Evolutionary conservation across 2,113 vertebrate species (phyloP).

Genomic region (Clinocottus analis): DNA sequence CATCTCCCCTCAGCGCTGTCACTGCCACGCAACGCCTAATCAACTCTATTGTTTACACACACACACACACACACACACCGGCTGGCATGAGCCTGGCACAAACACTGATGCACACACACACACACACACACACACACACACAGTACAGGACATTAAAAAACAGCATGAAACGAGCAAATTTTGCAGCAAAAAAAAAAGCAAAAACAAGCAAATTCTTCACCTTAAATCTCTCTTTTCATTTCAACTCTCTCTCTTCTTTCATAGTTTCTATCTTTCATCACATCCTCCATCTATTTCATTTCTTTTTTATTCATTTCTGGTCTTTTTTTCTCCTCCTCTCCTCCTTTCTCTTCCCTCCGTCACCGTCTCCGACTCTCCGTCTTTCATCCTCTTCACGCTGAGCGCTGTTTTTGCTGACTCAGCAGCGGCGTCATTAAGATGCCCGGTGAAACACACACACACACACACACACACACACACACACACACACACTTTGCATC

Average conservation of each 20-base stretch:
- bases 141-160: constrained; percentile 36
- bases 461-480: constrained; percentile 17
- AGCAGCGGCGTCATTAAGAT: constrained; percentile 73
- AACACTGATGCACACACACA: constrained; percentile 39
- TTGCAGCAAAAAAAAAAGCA: constrained; percentile 2
- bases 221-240: neutral
- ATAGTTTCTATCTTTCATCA: neutral
- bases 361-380: constrained; percentile 35
- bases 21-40: constrained; percentile 80
- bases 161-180: neutral
- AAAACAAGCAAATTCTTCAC: neutral
- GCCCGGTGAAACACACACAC: constrained; percentile 51
- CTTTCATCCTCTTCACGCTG: constrained; percentile 62
- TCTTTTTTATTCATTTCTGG: neutral
- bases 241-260: accelerated
- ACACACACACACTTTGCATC: constrained; percentile 56
- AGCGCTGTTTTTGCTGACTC: constrained; percentile 64
- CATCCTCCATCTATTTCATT: neutral
- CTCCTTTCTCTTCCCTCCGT: neutral
- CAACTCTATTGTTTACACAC: constrained; percentile 81
- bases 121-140: constrained; percentile 39
- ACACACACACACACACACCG: constrained; percentile 48
- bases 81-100: constrained; percentile 49
- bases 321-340: neutral
- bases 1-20: constrained; percentile 81